Conservation (phyloP, 2,888 invertebrate species). For the Scaptomyza reducta region DNA sequence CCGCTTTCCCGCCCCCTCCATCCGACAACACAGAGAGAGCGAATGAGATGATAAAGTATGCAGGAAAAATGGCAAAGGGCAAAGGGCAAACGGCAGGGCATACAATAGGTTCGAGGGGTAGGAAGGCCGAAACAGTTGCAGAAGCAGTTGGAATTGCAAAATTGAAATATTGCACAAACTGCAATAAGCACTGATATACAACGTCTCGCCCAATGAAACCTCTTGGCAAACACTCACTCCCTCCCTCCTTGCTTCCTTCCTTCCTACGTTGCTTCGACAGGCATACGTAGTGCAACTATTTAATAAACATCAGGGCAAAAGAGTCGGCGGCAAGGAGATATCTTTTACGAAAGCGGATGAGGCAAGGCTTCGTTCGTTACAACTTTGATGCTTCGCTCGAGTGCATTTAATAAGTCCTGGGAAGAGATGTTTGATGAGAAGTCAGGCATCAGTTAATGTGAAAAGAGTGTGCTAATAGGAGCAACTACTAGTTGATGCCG, state of each 20-base stretch:
- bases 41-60: conserved; percentile 17
- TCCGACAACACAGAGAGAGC: neutral
- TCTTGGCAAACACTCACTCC: conserved; percentile 4
- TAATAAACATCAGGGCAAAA: conserved; percentile 67
- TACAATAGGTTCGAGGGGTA: neutral
- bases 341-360: conserved; percentile 19
- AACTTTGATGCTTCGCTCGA: conserved; percentile 69
- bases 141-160: conserved; percentile 45
- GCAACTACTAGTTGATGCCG: neutral
- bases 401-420: conserved; percentile 67
- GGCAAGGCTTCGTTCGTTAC: conserved; percentile 27
- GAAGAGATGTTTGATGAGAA: conserved; percentile 11
- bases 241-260: no score
- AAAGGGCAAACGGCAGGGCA: conserved; percentile 3
- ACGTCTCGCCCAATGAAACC: neutral
- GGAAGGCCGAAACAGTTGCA: conserved; percentile 26
- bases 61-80: conserved; percentile 9
- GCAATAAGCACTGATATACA: conserved; percentile 51
- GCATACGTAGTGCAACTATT: conserved; percentile 62
- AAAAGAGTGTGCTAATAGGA: conserved; percentile 7
- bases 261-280: neutral
- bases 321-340: neutral
- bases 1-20: neutral
- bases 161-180: conserved; percentile 73
- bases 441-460: conserved; percentile 17